Evolutionary conservation across 2,888 invertebrate genomes (phyloP), one percentile per base, ranked within the genome.

Genomic region (Gandaritis pyraliata): DNA sequence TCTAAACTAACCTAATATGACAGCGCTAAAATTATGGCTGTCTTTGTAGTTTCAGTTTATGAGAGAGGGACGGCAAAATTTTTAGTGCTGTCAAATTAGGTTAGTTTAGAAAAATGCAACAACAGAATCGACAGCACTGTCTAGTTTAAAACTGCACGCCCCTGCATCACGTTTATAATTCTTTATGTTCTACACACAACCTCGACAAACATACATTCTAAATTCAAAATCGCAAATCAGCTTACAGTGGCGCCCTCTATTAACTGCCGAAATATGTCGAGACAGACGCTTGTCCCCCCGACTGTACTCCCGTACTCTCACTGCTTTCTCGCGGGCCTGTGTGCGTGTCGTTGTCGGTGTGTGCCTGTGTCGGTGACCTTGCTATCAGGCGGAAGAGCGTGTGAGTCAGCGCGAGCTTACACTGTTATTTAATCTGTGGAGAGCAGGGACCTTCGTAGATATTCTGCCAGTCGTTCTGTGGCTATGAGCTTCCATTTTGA

Each of bases 321-420:
- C 90, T 87, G 83, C 90, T 90, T 91, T 90, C 89, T 82, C 85
- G 77, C 74, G 66, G 70, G 67, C 30, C 43, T 72, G 82, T 73
- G 83, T 80, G 78, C 55, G 77, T 57, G 52, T 73, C 87, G 87
- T 89, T 58, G 52, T 73, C 87, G 87, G 89, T 71, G 82, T 73
- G 83, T 80, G 78, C 57, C 53, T 73, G 87, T 88, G 90, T 86
- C 89, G 90, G 90, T 91, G 90, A 90, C 90, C 91, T 92, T 90
- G 90, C 91, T 90, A 92, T 92, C 91, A 91, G 88, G 90, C 91
- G 92, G 91, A 92, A 92, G 90, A 86, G 88, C 81, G 79, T 80
- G 78, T 90, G 91, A 91, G 74, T 90, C 90, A 89, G 84, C 86
- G 84, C 80, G 59, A 69, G 63, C 58, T 57, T 58, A 50, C 76